A percentile compares a stretch with the other conserved stretches of the same genome.
These are phyloP conservation scores for Drosophila kepulauana DNA, from an alignment of 1,140 invertebrate genomes.

Conservation along the genomic window DNA sequence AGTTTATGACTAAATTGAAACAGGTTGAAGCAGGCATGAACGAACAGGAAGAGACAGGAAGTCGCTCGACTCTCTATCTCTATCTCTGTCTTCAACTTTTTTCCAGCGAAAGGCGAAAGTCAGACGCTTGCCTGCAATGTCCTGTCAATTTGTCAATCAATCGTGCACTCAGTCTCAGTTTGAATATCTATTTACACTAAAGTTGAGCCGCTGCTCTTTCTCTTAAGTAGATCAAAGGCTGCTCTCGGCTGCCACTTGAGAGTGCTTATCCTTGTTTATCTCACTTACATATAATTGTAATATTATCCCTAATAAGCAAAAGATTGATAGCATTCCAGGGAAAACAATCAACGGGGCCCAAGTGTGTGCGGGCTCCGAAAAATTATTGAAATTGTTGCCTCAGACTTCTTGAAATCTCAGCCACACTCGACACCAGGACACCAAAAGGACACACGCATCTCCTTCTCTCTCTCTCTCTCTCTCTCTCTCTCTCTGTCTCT, in stretches of 20 bases:
- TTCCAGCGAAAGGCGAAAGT: conserved; percentile 2
- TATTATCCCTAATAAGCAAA: conserved; percentile 83
- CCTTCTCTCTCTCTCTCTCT: not conserved
- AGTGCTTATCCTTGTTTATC: conserved; percentile 68
- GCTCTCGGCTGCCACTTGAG: conserved; percentile 47
- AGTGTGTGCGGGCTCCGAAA: conserved; percentile 23
- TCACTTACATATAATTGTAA: conserved; percentile 82
- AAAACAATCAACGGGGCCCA: conserved; percentile 53
- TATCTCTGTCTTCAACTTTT: not conserved
- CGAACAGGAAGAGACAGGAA: not conserved
- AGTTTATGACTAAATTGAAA: conserved; percentile 80
- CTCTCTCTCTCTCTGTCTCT: conserved; percentile 1
- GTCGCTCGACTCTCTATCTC: not conserved
- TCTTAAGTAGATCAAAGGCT: conserved; percentile 57
- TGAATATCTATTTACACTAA: conserved; percentile 67
- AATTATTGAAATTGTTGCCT: conserved; percentile 54
- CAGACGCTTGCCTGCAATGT: conserved; percentile 11
- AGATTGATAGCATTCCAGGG: conserved; percentile 80
- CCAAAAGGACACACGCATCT: conserved; percentile 20
- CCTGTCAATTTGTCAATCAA: conserved; percentile 69
- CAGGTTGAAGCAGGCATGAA: conserved; percentile 54
- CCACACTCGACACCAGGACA: conserved; percentile 14
- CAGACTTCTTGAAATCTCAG: conserved; percentile 19
- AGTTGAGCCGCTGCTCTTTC: conserved; percentile 8
- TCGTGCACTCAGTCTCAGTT: conserved; percentile 5